Percentiles rank a stretch among this genome's conserved stretches.
These are phyloP conservation scores for Leptothorax acervorum DNA, from an alignment of 2,888 invertebrate genomes.

Conservation along the genomic window DNA sequence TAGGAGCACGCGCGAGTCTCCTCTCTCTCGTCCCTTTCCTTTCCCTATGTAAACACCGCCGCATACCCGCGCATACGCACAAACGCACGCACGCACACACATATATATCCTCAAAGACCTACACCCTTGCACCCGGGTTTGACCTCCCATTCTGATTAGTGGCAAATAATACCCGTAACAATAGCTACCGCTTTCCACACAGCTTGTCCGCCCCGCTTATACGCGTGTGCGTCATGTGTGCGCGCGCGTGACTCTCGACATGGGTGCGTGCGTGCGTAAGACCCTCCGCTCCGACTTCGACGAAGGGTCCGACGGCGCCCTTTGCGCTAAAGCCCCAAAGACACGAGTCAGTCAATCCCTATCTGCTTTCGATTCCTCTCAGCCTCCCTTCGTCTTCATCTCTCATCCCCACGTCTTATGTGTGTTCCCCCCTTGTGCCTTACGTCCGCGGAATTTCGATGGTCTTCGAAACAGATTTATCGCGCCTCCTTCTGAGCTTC, in stretches of 20 bases:
- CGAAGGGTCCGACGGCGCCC: constrained; percentile 54
- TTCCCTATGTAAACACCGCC: constrained; percentile 1
- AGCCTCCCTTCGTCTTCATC: constrained; percentile 39
- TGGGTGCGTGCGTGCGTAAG: constrained; percentile 51
- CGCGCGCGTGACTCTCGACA: constrained; percentile 26
- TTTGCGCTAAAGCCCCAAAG: constrained; percentile 63
- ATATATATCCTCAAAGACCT: neutral
- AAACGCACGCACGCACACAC: constrained; percentile 5
- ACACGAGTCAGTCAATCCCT: constrained; percentile 77
- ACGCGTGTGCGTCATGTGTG: constrained; percentile 20
- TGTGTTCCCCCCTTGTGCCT: constrained; percentile 53
- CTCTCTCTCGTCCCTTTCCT: neutral
- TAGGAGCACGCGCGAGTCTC: constrained; percentile 9
- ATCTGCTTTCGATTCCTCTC: constrained; percentile 72
- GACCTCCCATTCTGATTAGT: constrained; percentile 71
- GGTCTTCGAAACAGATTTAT: constrained; percentile 73
- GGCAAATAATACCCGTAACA: constrained; percentile 75
- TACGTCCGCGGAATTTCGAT: constrained; percentile 75
- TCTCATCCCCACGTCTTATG: constrained; percentile 54
- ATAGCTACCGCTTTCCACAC: constrained; percentile 66
- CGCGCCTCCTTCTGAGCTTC: constrained; percentile 65
- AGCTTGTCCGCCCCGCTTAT: constrained; percentile 50
- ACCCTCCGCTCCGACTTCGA: constrained; percentile 56
- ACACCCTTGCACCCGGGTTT: constrained; percentile 31
- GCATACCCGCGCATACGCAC: constrained; percentile 20